Percentiles rank a stretch among this genome's conserved stretches.
These are phyloP conservation scores for Actenoides lindsayi DNA, from an alignment of 2,113 vertebrate species.

Conservation along the genomic window DNA sequence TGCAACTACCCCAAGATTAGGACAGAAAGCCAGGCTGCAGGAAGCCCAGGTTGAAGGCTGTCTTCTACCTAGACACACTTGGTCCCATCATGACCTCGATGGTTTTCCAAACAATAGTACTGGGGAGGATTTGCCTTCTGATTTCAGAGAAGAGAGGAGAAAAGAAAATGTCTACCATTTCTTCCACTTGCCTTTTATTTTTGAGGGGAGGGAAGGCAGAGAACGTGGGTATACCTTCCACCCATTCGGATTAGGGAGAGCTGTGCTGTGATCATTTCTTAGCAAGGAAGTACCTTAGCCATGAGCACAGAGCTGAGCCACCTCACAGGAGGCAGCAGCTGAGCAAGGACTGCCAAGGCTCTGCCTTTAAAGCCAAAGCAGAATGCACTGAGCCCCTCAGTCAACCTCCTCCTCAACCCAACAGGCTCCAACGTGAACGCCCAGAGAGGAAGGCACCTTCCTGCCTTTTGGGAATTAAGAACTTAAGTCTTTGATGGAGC, in stretches of 20 bases:
- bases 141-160: background rate
- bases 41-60: background rate
- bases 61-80: background rate
- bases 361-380: background rate
- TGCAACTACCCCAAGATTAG: background rate
- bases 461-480: background rate
- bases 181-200: background rate
- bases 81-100: accelerated
- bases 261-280: background rate
- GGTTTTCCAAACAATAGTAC: background rate
- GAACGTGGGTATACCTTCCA: background rate
- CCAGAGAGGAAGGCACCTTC: background rate
- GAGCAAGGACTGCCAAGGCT: accelerated
- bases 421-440: background rate
- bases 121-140: background rate
- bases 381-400: background rate
- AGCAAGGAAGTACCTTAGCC: background rate
- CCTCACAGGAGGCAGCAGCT: background rate
- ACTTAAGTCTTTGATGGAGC: background rate
- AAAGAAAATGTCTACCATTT: background rate
- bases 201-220: background rate
- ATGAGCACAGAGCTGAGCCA: background rate
- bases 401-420: background rate
- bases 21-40: background rate
- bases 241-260: background rate